Evolutionary conservation across 2,113 vertebrate species (phyloP), one percentile per base, ranked within the genome.

Genomic region (Plecturocebus donacophilus): DNA sequence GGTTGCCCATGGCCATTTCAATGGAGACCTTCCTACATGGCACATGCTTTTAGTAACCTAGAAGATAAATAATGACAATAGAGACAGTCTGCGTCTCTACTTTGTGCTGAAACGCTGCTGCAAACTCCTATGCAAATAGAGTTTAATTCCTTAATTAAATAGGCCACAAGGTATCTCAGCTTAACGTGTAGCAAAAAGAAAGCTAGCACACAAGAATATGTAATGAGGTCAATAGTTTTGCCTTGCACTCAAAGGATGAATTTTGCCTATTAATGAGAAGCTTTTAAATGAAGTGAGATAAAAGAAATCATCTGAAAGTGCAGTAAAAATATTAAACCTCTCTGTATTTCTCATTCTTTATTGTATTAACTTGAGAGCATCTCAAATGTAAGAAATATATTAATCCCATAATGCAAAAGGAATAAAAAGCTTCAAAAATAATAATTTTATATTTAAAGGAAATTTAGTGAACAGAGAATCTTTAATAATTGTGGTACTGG

Each of bases 141-240:
- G 77, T 45, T 35, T 66, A 94, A 96, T 80, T 56, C 82, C 21
- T 70, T 92, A 97, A 96, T 87, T 64, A 97, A 97, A 86, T 68
- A 0, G 76, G n/a, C 83, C 82, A 92, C 61, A 96, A 96, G 8
- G 3, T 97, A 90, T 76, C 45, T 87, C 19, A 97, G 19, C 10
- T 86, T 38, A 54, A 87, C 45, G 5, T 30, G 35, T 47, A 2
- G 1, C 40, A 94, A 58, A 97, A 96, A 21, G 8, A 97, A 97
- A 97, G 40, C 20, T 64, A 88, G 96, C 96, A 96, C 83, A 61
- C 94, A 98, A 95, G 17, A 38, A 64, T 21, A 70, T 35, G 35
- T 32, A 93, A 96, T 92, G 96, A 95, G 97, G 95, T 54, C 93
- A 95, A 84, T 1, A 91, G 12, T 97, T 98, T 94, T 85, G 30